Conservation (phyloP, 2,888 invertebrate genomes). For the Lochmaea capreae region DNA sequence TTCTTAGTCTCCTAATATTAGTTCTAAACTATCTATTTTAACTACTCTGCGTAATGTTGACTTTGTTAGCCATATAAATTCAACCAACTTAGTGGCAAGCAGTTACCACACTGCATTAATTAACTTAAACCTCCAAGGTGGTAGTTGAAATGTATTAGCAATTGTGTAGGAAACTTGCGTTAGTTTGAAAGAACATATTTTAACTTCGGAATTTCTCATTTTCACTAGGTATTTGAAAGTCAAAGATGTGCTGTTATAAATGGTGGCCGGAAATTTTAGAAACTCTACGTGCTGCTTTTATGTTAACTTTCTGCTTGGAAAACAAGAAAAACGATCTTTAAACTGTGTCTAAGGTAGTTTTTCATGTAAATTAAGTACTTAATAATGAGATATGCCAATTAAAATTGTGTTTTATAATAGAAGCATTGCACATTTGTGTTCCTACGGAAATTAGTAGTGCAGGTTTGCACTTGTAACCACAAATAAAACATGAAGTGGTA, state of each 20-base stretch:
- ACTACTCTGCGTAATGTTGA: conserved; percentile 45
- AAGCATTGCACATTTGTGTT: not conserved
- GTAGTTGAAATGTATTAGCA: conserved; percentile 51
- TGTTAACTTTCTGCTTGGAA: not conserved
- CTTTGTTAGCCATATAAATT: conserved; percentile 52
- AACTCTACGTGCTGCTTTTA: conserved; percentile 6
- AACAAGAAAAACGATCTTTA: not conserved
- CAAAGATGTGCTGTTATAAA: conserved; percentile 22
- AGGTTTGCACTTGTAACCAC: too few relatives aligned
- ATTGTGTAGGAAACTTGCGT: conserved; percentile 41
- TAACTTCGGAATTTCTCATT: conserved; percentile 30
- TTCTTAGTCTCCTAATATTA: conserved; percentile 22
- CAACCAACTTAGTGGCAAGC: conserved; percentile 51
- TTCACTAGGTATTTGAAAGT: conserved; percentile 12
- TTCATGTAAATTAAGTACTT: not conserved
- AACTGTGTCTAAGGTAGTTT: not conserved
- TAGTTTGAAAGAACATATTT: conserved; percentile 32
- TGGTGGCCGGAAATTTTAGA: conserved; percentile 5
- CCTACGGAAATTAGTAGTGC: not conserved
- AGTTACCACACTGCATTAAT: conserved; percentile 54
- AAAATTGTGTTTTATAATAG: not conserved
- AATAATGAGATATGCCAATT: not conserved
- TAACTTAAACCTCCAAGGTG: conserved; percentile 52
- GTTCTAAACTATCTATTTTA: conserved; percentile 43
- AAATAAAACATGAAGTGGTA: too few relatives aligned